Evolutionary conservation across 2,113 vertebrate genomes (phyloP).

Genomic region (Ranitomeya variabilis): DNA sequence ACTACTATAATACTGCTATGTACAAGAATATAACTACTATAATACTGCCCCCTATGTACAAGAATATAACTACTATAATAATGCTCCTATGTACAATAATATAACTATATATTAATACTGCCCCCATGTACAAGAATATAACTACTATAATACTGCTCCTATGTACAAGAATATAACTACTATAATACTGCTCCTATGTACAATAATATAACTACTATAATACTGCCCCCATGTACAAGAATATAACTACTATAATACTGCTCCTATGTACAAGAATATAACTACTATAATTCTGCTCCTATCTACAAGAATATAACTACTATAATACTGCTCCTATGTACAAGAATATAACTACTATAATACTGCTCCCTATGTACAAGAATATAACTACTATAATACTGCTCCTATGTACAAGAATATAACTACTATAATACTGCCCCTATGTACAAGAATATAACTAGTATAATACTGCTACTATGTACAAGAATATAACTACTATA

Average conservation of each 20-base stretch:
- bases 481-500: slow-evolving; percentile 1
- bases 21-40: too few relatives aligned
- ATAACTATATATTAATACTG: background rate
- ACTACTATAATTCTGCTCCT: background rate
- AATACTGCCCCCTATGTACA: too few relatives aligned
- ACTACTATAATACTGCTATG: too few relatives aligned
- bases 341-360: background rate
- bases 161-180: too few relatives aligned
- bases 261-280: background rate
- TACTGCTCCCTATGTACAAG: background rate
- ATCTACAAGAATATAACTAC: background rate
- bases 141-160: background rate
- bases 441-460: background rate
- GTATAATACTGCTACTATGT: background rate
- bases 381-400: background rate
- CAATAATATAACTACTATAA: too few relatives aligned
- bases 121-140: background rate
- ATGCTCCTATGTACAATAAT: background rate
- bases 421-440: background rate
- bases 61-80: too few relatives aligned
- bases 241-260: background rate
- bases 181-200: too few relatives aligned
- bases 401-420: background rate
- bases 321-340: background rate
- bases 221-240: background rate